Evolutionary conservation across 2,888 invertebrate genomes (phyloP), one percentile per base, ranked within the genome.

Genomic region (Pseudoips prasinana): DNA sequence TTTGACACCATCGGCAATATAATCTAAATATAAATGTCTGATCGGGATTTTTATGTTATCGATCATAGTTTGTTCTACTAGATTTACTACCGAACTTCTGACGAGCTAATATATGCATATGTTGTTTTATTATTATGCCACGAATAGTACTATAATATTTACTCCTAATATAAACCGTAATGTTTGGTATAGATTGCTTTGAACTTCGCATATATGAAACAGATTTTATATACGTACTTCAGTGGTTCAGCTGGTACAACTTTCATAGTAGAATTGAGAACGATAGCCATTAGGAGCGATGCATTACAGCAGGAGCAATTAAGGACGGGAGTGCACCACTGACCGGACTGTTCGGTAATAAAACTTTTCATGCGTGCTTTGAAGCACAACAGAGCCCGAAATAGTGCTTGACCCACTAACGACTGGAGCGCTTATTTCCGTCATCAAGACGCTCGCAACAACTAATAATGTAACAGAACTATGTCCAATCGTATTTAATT

Each of bases 381-480:
- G 69, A 69, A 78, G 73, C 73, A 82, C 79, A 81, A 78, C 79
- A 66, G 73, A 65, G 70, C 73, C 79, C 74, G 78, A 83, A 88
- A 88, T 87, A 88, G 82, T 82, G 64, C 62, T 79, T 86, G 87
- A 87, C 87, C 87, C 78, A 88, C 67, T 85, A 79, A 82, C 77
- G 77, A 71, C 85, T 86, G 85, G 85, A 86, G 71, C 74, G 82
- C 76, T 81, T 87, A 87, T 87, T 85, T 87, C 87, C 84, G 87
- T 83, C 86, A 83, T 83, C 80, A 74, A 76, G 65, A 72, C 63
- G 70, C 57, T 64, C 64, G 62, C 50, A 5, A 20, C 20, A 20
- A 62, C 62, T 60, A 59, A 64, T 49, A 60, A 54, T 57, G 58
- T 58, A 64, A 36, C 37, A 40, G 31, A 35, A 64, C 54, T 49